These are phyloP conservation scores for Ammospiza maritima DNA, from an alignment of 2,797 vertebrate species.

Conservation along the genomic window DNA sequence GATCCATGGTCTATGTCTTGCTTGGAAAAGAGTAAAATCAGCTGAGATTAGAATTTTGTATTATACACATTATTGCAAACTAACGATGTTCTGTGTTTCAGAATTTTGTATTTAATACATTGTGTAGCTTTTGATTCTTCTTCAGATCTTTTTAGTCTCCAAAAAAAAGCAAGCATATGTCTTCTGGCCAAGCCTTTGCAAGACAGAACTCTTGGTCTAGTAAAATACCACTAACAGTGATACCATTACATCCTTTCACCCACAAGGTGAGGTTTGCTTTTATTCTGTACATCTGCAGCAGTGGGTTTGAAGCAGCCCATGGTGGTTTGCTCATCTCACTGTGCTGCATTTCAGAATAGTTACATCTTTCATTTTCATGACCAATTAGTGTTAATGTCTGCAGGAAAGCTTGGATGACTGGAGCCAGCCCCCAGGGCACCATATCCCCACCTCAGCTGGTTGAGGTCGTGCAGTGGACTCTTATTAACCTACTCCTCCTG, in stretches of 20 bases:
- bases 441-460: not conserved
- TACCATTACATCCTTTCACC: not conserved
- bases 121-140: not conserved
- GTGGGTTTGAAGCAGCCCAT: not conserved
- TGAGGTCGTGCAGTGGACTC: not conserved
- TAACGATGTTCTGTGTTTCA: not conserved
- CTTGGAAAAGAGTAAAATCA: not conserved
- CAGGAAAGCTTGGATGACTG: not conserved
- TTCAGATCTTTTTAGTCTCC: not conserved
- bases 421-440: not conserved
- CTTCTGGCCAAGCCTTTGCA: not conserved
- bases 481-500: not conserved
- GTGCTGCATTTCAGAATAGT: not conserved
- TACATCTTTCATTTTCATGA: not conserved
- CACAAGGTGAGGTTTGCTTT: not conserved
- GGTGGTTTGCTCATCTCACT: not conserved
- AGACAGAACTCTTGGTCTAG: not conserved
- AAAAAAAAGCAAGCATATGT: not conserved
- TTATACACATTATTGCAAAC: not conserved
- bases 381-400: conserved; percentile 6
- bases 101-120: not conserved
- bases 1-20: not conserved
- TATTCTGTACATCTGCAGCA: not conserved
- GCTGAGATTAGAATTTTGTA: not conserved
- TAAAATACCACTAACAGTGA: not conserved